Evolutionary conservation across 2,113 vertebrate species (phyloP).

Genomic region (Illadopsis cleaveri): DNA sequence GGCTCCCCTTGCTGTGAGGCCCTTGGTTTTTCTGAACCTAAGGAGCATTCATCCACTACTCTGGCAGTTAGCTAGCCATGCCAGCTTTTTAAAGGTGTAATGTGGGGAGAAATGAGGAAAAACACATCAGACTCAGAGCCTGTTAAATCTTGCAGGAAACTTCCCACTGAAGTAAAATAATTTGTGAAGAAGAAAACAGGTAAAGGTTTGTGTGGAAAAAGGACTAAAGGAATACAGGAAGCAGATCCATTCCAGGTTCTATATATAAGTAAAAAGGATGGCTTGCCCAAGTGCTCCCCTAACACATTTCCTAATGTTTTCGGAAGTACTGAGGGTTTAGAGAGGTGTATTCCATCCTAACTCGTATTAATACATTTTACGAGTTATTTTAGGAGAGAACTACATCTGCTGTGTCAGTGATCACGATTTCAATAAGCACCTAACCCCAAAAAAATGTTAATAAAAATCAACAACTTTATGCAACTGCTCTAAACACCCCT

Average conservation of each 20-base stretch:
- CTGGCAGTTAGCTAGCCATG: background rate
- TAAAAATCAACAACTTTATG: background rate
- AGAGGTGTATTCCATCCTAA: background rate
- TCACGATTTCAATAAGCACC: background rate
- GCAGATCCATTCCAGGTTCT: background rate
- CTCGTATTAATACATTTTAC: background rate
- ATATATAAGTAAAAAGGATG: accelerated
- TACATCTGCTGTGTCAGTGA: background rate
- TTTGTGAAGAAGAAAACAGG: background rate
- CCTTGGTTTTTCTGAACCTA: background rate
- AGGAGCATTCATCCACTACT: background rate
- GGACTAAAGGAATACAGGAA: background rate
- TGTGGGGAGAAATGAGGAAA: background rate
- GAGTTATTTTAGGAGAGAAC: background rate
- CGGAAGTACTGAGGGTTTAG: background rate
- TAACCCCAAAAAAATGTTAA: background rate
- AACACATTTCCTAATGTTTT: background rate
- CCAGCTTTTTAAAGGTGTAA: background rate
- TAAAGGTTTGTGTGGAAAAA: background rate
- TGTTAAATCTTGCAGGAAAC: background rate
- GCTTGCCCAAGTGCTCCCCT: background rate
- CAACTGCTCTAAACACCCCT: background rate
- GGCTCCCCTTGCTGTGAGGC: background rate
- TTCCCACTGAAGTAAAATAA: background rate
- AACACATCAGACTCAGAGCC: background rate